Conservation (phyloP, 2,113 vertebrate genomes). For the Pedionomus torquatus region DNA sequence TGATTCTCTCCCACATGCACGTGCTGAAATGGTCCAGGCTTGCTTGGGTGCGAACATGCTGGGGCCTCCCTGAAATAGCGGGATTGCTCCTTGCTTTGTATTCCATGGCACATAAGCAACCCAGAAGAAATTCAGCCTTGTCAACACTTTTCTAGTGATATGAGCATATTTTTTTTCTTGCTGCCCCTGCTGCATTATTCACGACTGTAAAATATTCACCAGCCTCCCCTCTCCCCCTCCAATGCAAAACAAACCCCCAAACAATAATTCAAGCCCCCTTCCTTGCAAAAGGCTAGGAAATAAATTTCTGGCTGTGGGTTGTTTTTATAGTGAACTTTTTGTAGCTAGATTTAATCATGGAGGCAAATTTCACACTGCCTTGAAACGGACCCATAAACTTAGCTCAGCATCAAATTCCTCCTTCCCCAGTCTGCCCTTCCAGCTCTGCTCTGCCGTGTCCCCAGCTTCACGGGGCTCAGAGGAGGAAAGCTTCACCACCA, state of each 20-base stretch:
- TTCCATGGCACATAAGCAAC: not conserved
- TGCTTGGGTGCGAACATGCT: accelerated
- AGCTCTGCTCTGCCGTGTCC: not conserved
- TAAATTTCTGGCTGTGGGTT: not conserved
- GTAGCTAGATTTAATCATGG: not conserved
- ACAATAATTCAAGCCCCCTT: not conserved
- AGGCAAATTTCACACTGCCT: not conserved
- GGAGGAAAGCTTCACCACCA: not conserved
- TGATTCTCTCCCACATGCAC: not conserved
- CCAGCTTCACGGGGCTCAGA: not conserved
- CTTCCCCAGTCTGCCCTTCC: not conserved
- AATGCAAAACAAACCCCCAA: not conserved
- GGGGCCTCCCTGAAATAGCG: not conserved
- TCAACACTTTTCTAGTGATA: not conserved
- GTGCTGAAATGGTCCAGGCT: accelerated
- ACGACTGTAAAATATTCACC: not conserved
- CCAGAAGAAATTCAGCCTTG: not conserved
- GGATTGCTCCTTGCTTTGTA: not conserved
- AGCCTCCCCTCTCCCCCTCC: not conserved
- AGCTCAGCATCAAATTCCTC: not conserved
- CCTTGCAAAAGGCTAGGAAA: not conserved
- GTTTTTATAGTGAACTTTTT: not conserved
- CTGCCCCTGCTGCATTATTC: not conserved
- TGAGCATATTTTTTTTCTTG: not conserved
- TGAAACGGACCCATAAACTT: not conserved